Evolutionary conservation across 2,797 vertebrate species (phyloP), one percentile per base, ranked within the genome.

Genomic region (Peromyscus aztecus): DNA sequence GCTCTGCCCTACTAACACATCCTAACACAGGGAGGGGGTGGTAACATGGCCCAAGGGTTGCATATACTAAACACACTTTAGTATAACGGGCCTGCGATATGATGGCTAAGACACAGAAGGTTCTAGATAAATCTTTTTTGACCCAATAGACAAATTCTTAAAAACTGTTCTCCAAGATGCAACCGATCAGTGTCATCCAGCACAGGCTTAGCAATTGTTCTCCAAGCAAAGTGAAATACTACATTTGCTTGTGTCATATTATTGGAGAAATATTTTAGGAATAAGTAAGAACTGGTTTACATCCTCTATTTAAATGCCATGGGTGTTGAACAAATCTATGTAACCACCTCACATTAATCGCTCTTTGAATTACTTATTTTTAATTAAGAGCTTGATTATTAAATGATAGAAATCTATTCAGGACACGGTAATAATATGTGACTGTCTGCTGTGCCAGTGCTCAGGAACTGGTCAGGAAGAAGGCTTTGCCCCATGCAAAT

Each of bases 381-480:
- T 94, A 96, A 97, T 97, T 97, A 97, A 96, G 95, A 71, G 63
- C 61, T 95, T 94, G 93, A 96, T 96, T 85, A 93, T 96, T 95
- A 96, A 97, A 95, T 43, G 77, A 92, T 95, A 90, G 94, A 71
- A 73, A 90, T 94, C 91, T 89, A 9, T 67, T 94, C 77, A 37
- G 27, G 34, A 55, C 59, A 21, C 40, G 57, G n/a, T 65, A 43
- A 46, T 80, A 49, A 40, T 93, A 71, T 69, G 52, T 61, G 69
- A 14, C n/a, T 94, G 46, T 78, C 73, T 95, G 95, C 78, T 93
- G 67, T 67, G 65, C 24, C 67, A 27, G 46, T 46, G 24, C 31
- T 87, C 55, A 3, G 55, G 43, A 52, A 61, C 31, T 67, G 85
- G 55, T 80, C 87, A 87, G 89, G 76, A 40, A 85, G 63, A 61